These are phyloP conservation scores for Samia ricini DNA, from an alignment of 1,140 invertebrate genomes.

Conservation along the genomic window DNA sequence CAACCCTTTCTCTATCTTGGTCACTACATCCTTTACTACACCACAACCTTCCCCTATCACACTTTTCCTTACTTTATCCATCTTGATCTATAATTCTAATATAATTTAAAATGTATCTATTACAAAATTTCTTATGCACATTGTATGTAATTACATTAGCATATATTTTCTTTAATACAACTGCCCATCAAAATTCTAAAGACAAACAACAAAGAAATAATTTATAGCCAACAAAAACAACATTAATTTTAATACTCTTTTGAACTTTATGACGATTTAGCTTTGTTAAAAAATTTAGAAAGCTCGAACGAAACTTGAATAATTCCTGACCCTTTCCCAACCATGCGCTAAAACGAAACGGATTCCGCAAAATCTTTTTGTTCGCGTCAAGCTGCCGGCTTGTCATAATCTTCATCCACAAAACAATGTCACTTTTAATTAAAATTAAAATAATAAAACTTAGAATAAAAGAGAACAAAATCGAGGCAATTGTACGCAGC, in stretches of 20 bases:
- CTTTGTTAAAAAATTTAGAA: slow-evolving; percentile 49
- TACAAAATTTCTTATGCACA: too few species aligned
- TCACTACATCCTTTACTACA: too few species aligned
- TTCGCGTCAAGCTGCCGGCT: slow-evolving; percentile 48
- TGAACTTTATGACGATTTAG: slow-evolving; percentile 36
- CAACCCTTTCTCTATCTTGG: too few species aligned
- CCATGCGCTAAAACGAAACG: slow-evolving; percentile 38
- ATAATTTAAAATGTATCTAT: too few species aligned
- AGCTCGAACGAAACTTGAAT: slow-evolving; percentile 33
- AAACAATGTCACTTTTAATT: slow-evolving; percentile 58
- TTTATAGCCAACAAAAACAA: neutral
- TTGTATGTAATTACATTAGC: neutral
- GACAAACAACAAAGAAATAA: neutral
- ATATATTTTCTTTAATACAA: neutral
- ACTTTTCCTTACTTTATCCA: too few species aligned
- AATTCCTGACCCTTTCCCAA: slow-evolving; percentile 34
- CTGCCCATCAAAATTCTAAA: neutral
- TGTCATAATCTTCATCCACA: slow-evolving; percentile 52
- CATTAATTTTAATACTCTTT: slow-evolving; percentile 29
- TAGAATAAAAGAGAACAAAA: slow-evolving; percentile 44
- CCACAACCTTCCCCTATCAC: too few species aligned
- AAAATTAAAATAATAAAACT: slow-evolving; percentile 57
- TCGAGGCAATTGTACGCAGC: slow-evolving; percentile 40
- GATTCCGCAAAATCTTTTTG: slow-evolving; percentile 53
- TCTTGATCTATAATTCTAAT: too few species aligned